Percentiles rank a stretch among this genome's conserved stretches.
phyloP scores from a whole-genome alignment of 2,888 invertebrate genomes.

The Dryobotodes eremita region DNA sequence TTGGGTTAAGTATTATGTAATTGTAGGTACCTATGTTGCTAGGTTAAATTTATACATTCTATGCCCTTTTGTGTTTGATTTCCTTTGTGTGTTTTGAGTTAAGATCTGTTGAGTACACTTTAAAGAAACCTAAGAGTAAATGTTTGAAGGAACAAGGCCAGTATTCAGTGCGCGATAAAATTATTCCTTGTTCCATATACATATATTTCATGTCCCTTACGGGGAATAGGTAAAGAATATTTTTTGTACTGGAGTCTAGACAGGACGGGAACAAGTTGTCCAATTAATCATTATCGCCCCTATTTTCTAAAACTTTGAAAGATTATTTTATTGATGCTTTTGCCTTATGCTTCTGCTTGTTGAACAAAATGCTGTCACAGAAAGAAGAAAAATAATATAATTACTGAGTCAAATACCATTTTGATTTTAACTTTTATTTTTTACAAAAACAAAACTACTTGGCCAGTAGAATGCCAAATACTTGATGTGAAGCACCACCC shows the following conservation, averaged over 20 bases:
- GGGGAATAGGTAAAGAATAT: neutral
- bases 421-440: neutral
- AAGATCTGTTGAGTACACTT: neutral
- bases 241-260: neutral
- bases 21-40: conserved; percentile 9
- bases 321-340: neutral
- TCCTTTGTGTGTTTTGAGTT: conserved; percentile 25
- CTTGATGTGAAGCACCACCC: neutral
- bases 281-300: neutral
- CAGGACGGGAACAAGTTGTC: neutral
- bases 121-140: neutral
- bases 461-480: conserved; percentile 14
- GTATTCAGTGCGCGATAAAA: neutral
- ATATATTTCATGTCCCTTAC: neutral
- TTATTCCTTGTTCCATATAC: neutral
- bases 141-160: neutral
- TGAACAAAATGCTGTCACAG: neutral
- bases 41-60: conserved; percentile 28
- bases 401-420: neutral
- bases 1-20: conserved; percentile 30
- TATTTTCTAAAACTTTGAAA: neutral
- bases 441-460: neutral
- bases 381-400: neutral
- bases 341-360: neutral
- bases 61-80: conserved; percentile 13